Evolutionary conservation across 2,888 invertebrate genomes (phyloP).

Genomic region (Apamea sordens): DNA sequence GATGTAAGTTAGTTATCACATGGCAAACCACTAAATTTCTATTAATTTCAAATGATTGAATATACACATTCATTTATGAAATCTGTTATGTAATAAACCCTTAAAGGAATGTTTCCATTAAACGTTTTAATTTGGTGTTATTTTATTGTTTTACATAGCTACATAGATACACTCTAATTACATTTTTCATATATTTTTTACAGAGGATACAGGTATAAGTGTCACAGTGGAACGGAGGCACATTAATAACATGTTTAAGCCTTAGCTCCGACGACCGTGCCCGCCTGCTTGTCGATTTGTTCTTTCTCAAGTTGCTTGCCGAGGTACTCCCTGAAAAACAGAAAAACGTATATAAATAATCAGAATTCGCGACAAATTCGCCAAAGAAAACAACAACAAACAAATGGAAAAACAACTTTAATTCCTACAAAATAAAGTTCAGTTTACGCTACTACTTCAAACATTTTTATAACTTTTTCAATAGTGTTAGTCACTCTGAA

Average conservation of each 20-base stretch:
- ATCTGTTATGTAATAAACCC: conserved; percentile 55
- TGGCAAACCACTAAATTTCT: conserved; percentile 70
- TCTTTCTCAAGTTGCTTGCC: conserved; percentile 98
- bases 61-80: conserved; percentile 59
- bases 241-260: conserved; percentile 77
- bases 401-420: no score
- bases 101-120: conserved; percentile 64
- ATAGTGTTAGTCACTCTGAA: no score
- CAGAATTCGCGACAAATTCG: no score
- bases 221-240: conserved; percentile 48
- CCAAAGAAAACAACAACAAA: no score
- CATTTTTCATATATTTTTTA: conserved; percentile 37
- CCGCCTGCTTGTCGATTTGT: conserved; percentile 87
- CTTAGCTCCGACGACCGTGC: conserved; percentile 85
- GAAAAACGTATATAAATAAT: background rate
- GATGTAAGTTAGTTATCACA: conserved; percentile 73
- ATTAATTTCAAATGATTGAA: conserved; percentile 60
- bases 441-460: no score
- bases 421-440: no score
- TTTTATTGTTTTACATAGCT: conserved; percentile 26
- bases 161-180: conserved; percentile 37
- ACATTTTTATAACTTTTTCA: no score
- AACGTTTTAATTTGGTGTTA: conserved; percentile 41
- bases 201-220: conserved; percentile 31
- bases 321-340: conserved; percentile 95